Base-by-base conservation (phyloP, 2,797 vertebrate species). In the Pipistrellus pygmaeus region DNA sequence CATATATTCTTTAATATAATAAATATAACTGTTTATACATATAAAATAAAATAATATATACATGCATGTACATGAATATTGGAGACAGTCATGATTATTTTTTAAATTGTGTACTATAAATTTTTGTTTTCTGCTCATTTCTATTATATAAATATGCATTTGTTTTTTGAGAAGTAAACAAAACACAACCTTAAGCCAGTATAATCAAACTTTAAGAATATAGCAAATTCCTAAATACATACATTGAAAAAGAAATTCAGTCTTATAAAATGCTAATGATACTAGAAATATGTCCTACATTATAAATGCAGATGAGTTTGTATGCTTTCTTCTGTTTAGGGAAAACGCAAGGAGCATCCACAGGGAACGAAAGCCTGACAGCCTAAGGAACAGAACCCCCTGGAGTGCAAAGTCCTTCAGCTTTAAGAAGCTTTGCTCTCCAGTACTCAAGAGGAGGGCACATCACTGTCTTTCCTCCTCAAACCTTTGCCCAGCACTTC, bases 241-340 rank as follows among this genome's bases (percentile, higher is more conserved):
- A 44, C 2, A 83, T 8, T 64, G 48, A 95, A 94, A 95, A 62
- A 62, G 32, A 72, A 60, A 78, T 15, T 73, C 2, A 68, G 21
- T 90, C 18, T 87, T 81, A 72, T 68, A 77, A 81, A 93, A 85
- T 76, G 30, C 27, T 94, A 89, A 73, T 83, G 5, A 66, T 51
- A 64, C 3, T 32, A 89, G 51, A 95, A 88, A 86, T 69, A 68
- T 25, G 12, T 83, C 38, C 55, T 44, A 53, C 64, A 30, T 84
- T 91, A 84, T 55, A 81, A 85, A 91, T 89, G 13, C 88, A 93
- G 80, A 91, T 90, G 77, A 78, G n/a, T 81, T 81, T 81, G 8
- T 35, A 51, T 51, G 95, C n/a, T 76, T 88, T 93, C 90, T 82
- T 71, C 89, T 84, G 32, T 87, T 81, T 88, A 32, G 44, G 25